Evolutionary conservation across 2,888 invertebrate species (phyloP).

Genomic region (Norana najaformis): DNA sequence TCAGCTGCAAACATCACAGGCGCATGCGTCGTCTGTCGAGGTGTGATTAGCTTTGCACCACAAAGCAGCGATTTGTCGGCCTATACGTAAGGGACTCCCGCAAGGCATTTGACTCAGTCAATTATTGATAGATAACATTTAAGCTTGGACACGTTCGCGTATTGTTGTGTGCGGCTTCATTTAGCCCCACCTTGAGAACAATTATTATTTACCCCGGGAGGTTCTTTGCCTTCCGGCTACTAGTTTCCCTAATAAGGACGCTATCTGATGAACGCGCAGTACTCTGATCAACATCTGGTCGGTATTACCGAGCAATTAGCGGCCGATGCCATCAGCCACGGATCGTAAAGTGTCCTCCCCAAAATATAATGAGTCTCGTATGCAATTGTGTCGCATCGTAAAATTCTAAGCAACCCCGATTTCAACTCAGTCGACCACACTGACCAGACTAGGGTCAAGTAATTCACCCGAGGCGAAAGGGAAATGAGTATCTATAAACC

Average conservation of each 20-base stretch:
- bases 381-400: not conserved
- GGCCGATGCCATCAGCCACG: not conserved
- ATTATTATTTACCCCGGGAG: not conserved
- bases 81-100: not conserved
- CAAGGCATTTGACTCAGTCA: not conserved
- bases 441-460: not conserved
- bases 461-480: not conserved
- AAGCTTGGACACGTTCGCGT: slow-evolving; percentile 13
- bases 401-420: not conserved
- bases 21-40: not conserved
- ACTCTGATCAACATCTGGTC: not conserved
- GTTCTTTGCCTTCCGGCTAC: not conserved
- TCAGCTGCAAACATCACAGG: not conserved
- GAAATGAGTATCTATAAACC: not conserved
- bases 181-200: not conserved
- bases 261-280: not conserved
- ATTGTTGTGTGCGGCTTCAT: not conserved
- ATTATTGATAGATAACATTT: slow-evolving; percentile 13
- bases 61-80: not conserved
- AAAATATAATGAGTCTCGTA: not conserved
- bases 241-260: not conserved
- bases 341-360: not conserved
- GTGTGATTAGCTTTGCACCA: not conserved
- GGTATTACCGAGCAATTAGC: slow-evolving; percentile 9
- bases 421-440: not conserved